Evolutionary conservation across 2,888 invertebrate genomes (phyloP).

Genomic region (Ectemnius lituratus): DNA sequence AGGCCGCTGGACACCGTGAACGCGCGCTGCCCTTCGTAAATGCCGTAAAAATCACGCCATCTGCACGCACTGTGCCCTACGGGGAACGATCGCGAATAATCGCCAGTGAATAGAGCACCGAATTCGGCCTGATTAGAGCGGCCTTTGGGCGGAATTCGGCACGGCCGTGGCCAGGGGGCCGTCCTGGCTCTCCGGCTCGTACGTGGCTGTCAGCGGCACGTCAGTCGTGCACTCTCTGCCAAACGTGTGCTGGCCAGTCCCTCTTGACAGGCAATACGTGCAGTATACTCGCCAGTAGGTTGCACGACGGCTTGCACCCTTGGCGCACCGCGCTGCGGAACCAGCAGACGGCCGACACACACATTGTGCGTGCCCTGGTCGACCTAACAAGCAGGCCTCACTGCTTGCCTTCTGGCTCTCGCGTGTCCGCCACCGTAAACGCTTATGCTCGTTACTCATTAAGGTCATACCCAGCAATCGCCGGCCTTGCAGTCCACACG

Average conservation of each 20-base stretch:
- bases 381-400: neutral
- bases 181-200: constrained; percentile 20
- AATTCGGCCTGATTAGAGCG: constrained; percentile 27
- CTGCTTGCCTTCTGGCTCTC: constrained; percentile 32
- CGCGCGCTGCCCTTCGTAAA: constrained; percentile 48
- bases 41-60: constrained; percentile 67
- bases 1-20: constrained; percentile 2
- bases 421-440: constrained; percentile 49
- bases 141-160: constrained; percentile 22
- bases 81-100: constrained; percentile 48
- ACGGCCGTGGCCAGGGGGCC: constrained; percentile 20
- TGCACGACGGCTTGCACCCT: constrained; percentile 38
- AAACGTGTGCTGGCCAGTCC: constrained; percentile 36
- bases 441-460: constrained; percentile 70
- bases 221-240: constrained; percentile 35
- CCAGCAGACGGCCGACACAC: constrained; percentile 4
- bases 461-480: constrained; percentile 66
- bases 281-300: constrained; percentile 26
- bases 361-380: neutral
- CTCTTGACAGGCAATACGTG: constrained; percentile 63
- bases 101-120: constrained; percentile 37
- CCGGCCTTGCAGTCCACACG: constrained; percentile 71
- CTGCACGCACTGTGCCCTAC: constrained; percentile 59
- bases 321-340: constrained; percentile 5
- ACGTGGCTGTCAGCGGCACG: constrained; percentile 46